Conservation (phyloP, 2,888 invertebrate genomes). For the Andrena dorsata region DNA sequence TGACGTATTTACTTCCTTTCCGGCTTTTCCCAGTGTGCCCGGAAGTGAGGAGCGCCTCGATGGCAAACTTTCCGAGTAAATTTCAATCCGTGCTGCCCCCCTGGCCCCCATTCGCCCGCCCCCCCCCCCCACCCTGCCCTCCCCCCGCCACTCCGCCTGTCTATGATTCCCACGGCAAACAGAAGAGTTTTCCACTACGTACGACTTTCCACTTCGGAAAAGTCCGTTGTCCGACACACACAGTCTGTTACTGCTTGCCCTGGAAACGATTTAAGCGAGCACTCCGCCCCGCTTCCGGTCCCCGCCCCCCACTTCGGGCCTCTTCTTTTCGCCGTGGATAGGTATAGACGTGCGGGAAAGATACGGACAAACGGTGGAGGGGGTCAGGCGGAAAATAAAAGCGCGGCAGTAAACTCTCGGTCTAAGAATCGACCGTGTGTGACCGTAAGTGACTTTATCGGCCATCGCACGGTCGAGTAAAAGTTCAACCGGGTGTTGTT, state of each 20-base stretch:
- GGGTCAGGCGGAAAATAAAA: conserved; percentile 8
- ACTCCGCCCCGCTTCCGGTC: conserved; percentile 17
- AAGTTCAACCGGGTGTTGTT: conserved; percentile 19
- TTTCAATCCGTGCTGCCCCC: conserved; percentile 56
- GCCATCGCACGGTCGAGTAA: conserved; percentile 23
- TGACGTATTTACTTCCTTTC: conserved; percentile 58
- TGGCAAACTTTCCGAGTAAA: conserved; percentile 62
- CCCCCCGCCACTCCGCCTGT: background rate
- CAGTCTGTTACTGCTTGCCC: conserved; percentile 52
- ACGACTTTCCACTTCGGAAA: conserved; percentile 54
- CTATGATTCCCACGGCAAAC: conserved; percentile 51
- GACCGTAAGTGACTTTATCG: conserved; percentile 47
- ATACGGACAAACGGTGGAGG: background rate
- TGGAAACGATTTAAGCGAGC: conserved; percentile 59
- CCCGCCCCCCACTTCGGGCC: background rate
- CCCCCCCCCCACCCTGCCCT: background rate
- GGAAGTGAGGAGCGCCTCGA: conserved; percentile 32
- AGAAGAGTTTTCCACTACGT: conserved; percentile 45
- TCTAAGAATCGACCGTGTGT: conserved; percentile 50
- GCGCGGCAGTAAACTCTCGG: conserved; percentile 30
- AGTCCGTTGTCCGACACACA: conserved; percentile 50
- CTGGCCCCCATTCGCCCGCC: conserved; percentile 3
- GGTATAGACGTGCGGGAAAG: background rate
- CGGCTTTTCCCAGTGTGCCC: conserved; percentile 34
- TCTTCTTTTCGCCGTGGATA: background rate